Conservation (phyloP, 2,113 vertebrate genomes). For the Pelecanoides urinatrix region DNA sequence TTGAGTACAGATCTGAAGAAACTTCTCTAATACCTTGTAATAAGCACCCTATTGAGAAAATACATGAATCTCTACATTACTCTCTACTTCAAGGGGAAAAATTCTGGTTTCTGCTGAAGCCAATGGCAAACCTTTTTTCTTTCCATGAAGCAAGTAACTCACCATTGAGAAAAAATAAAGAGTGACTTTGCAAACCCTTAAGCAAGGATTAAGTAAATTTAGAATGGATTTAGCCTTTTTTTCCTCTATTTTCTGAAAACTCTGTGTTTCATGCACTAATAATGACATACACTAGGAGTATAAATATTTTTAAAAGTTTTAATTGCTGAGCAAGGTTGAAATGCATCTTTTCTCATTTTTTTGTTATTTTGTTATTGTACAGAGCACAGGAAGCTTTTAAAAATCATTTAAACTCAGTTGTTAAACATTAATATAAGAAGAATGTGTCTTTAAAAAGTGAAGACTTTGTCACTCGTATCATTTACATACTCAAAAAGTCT, state of each 20-base stretch:
- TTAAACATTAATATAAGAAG: background rate
- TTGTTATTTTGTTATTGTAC: background rate
- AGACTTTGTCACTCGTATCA: background rate
- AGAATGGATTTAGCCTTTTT: background rate
- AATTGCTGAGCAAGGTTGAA: background rate
- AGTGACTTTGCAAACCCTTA: background rate
- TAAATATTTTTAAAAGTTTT: background rate
- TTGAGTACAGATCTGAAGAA: background rate
- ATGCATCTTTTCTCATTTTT: background rate
- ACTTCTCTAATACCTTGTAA: background rate
- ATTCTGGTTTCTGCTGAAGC: background rate
- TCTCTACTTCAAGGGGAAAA: background rate
- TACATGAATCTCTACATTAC: background rate
- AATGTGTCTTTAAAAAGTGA: background rate
- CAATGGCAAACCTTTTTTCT: background rate
- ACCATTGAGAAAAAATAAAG: background rate
- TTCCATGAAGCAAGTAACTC: background rate
- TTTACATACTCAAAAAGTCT: background rate
- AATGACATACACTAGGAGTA: background rate
- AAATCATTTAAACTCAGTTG: background rate
- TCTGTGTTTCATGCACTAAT: background rate
- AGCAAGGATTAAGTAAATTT: background rate
- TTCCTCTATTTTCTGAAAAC: background rate
- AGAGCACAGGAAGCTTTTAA: background rate
- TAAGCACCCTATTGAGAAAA: background rate